Conservation (phyloP, 2,888 invertebrate species). For the Microctonus aethiopoides region DNA sequence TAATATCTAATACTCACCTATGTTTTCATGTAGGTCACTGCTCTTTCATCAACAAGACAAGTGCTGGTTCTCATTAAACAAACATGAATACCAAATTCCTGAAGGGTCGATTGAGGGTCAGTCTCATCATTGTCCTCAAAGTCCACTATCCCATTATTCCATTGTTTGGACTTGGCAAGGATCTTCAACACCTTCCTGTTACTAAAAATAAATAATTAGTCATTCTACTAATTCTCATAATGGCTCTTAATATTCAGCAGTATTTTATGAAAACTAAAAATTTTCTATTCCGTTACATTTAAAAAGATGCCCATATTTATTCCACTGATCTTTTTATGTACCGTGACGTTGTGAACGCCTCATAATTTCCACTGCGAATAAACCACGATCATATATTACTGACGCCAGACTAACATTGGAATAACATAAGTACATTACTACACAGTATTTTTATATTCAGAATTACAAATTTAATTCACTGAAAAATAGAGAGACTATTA, state of each 20-base stretch:
- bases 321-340: neutral
- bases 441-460: neutral
- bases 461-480: neutral
- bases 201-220: constrained; percentile 62
- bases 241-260: neutral
- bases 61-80: constrained; percentile 77
- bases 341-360: neutral
- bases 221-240: neutral
- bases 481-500: neutral
- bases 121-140: constrained; percentile 78
- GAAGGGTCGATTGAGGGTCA: constrained; percentile 72
- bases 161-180: constrained; percentile 80
- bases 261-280: neutral
- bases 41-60: constrained; percentile 72
- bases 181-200: constrained; percentile 70
- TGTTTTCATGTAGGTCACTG: constrained; percentile 77
- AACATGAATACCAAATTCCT: constrained; percentile 71
- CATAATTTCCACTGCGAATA: neutral
- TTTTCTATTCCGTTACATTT: neutral
- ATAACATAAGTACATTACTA: neutral
- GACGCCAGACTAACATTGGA: neutral
- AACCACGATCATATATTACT: neutral
- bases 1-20: constrained; percentile 68
- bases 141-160: constrained; percentile 78
- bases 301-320: neutral